These are phyloP conservation scores for Rachycentron canadum DNA, from an alignment of 2,797 vertebrate genomes.

Conservation along the genomic window DNA sequence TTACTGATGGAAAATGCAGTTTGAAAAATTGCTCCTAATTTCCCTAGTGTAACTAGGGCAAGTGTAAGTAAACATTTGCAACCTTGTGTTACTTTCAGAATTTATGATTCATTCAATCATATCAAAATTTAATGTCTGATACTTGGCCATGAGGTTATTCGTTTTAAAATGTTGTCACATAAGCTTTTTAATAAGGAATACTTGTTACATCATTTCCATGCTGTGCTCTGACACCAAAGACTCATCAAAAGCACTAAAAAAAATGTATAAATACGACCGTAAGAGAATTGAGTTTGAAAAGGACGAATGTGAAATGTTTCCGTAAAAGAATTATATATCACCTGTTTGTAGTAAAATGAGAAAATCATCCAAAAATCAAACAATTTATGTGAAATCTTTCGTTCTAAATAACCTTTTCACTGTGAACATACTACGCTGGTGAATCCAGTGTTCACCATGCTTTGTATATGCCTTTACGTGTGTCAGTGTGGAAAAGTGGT, in stretches of 20 bases:
- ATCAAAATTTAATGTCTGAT: neutral
- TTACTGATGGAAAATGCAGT: conserved; percentile 26
- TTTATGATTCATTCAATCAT: conserved; percentile 1
- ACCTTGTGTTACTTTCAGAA: conserved; percentile 31
- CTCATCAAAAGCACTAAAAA: neutral
- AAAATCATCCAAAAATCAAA: neutral
- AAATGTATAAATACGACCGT: conserved; percentile 6
- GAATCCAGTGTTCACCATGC: too few relatives aligned
- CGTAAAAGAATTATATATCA: neutral
- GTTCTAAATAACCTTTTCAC: neutral
- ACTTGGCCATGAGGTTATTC: neutral
- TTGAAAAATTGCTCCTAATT: conserved; percentile 28
- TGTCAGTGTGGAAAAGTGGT: too few relatives aligned
- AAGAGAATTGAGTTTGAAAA: neutral
- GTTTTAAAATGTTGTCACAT: conserved; percentile 3
- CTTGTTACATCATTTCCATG: neutral
- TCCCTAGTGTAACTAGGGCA: neutral
- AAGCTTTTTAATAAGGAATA: neutral
- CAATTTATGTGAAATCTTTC: neutral
- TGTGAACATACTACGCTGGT: neutral
- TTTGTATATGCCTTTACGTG: too few relatives aligned
- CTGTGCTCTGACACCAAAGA: neutral
- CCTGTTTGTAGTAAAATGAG: neutral
- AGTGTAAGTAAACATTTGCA: conserved; percentile 21
- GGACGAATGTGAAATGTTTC: conserved; percentile 11